Evolutionary conservation across 2,113 vertebrate genomes (phyloP), one percentile per base, ranked within the genome.

Genomic region (Cyphomyrus plagiostoma): DNA sequence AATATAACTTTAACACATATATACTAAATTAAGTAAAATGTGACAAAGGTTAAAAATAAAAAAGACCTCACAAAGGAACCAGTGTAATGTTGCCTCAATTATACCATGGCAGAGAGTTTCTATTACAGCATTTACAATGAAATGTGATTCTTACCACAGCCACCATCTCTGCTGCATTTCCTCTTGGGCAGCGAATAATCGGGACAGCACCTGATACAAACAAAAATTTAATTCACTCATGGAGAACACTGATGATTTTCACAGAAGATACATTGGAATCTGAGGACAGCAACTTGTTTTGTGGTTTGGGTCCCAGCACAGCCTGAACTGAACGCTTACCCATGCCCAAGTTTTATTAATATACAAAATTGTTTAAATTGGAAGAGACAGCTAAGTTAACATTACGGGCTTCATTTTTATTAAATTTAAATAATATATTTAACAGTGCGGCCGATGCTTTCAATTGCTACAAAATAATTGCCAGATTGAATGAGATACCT

Each of bases 131-230:
- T 50, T 48, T 39, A 86, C 45, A 86, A 86, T 15, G 50, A 89
- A 48, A 45, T 13, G 35, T 13, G 23, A 89, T 45, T 82, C 98
- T 98, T 94, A 99, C 98, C 97, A 97, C 95, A 74, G 98, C 98
- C 39, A 99, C 98, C 98, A 99, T 99, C 95, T 99, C 98, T 92
- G 98, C 98, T 91, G 98, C 98, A 88, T 99, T 99, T 93, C 98
- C 98, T 94, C 97, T 96, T 92, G 98, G 97, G 93, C 98, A 99
- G 93, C 98, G 96, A 94, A 99, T 98, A 93, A 99, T 99, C 10
- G 98, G 98, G 93, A 99, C 98, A 66, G 98, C 97, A 90, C 98
- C 98, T 99, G 94, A 91, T 89, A 90, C 91, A 93, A 84, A 39
- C 26, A 90, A 89, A 87, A 26, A 58, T 42, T 62, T 21, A 42